These are phyloP conservation scores for Zootoca vivipara DNA, from an alignment of 2,113 vertebrate genomes.

Conservation along the genomic window DNA sequence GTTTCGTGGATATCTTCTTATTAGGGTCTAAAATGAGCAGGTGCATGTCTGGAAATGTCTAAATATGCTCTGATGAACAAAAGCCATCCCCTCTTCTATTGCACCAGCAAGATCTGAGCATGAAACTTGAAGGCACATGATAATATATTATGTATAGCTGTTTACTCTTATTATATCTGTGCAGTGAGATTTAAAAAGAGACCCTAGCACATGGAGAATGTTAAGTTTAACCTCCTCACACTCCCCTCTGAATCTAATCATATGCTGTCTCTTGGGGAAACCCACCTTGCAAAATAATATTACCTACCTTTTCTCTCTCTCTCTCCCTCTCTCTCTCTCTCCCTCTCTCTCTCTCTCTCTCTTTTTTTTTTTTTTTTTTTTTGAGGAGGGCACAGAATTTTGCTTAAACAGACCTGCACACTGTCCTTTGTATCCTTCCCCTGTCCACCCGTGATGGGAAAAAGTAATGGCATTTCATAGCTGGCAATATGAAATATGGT, in stretches of 20 bases:
- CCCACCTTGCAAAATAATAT: not conserved
- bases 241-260: not conserved
- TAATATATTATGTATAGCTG: not conserved
- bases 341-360: too few species aligned
- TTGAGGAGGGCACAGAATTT: too few species aligned
- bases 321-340: too few species aligned
- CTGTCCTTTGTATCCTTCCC: not conserved
- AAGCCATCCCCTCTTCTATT: not conserved
- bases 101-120: not conserved
- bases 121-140: conserved; percentile 5
- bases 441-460: not conserved
- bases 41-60: conserved; percentile 17
- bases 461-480: not conserved
- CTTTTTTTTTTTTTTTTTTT: too few species aligned
- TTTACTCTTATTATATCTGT: not conserved
- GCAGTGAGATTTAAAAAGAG: conserved; percentile 25
- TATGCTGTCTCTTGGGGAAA: not conserved
- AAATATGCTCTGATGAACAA: conserved; percentile 34
- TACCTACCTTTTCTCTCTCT: too few species aligned
- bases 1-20: not conserved
- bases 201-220: not conserved
- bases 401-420: not conserved
- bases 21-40: not conserved
- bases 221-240: not conserved
- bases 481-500: not conserved